Percentiles rank a stretch among this genome's conserved stretches.
Evolutionary conservation across 2,888 invertebrate species (phyloP).

Genomic region (Hipparchia sbordonii): DNA sequence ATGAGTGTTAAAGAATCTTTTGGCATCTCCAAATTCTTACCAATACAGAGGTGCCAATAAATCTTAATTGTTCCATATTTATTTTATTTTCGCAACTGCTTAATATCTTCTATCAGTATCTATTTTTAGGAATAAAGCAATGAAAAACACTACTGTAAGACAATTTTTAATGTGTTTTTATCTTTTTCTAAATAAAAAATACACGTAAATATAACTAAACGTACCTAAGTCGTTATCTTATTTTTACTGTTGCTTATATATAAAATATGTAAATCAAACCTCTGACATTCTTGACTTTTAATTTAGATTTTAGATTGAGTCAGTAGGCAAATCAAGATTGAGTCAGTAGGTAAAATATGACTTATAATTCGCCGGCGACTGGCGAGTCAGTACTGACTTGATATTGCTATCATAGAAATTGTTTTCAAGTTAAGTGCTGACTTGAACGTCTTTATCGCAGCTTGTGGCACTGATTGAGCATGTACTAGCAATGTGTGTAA

Average conservation of each 20-base stretch:
- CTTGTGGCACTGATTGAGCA: too few species aligned
- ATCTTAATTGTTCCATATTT: background rate
- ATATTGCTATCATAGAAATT: too few species aligned
- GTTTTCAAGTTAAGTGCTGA: too few species aligned
- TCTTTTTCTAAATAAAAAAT: background rate
- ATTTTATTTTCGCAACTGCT: too few species aligned
- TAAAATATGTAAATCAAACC: slow-evolving; percentile 1
- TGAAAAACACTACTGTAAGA: background rate
- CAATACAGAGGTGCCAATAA: background rate
- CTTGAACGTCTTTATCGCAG: too few species aligned
- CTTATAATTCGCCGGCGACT: too few species aligned
- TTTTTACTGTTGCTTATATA: slow-evolving; percentile 27
- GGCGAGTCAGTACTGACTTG: too few species aligned
- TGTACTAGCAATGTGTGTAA: too few species aligned
- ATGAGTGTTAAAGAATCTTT: background rate
- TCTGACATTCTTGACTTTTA: slow-evolving; percentile 2
- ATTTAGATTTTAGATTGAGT: background rate
- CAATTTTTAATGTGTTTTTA: background rate
- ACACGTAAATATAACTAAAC: slow-evolving; percentile 16
- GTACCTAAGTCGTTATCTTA: slow-evolving; percentile 22
- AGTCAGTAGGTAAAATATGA: too few species aligned
- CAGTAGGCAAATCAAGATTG: too few species aligned
- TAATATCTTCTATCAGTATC: too few species aligned
- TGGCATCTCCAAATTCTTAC: background rate
- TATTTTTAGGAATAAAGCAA: too few species aligned